Evolutionary conservation across 1,140 invertebrate species (phyloP).

Genomic region (honey bee (Apis mellifera)): Amel_HAv3.1 CM009932.2:9597501-9598000

Average conservation of each 20-base stretch:
- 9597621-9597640: neutral
- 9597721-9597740: slow-evolving; percentile 50
- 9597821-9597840: slow-evolving; percentile 21
- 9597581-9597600: neutral
- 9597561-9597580: slow-evolving; percentile 40
- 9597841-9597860: slow-evolving; percentile 3
- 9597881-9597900: neutral
- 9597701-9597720: neutral
- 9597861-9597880: neutral
- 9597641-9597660: slow-evolving; percentile 34
- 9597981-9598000: too few relatives aligned
- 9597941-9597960: neutral
- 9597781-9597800: slow-evolving; percentile 32
- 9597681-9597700: neutral
- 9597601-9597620: neutral
- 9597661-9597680: slow-evolving; percentile 43
- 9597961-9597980: too few relatives aligned
- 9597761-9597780: slow-evolving; percentile 38
- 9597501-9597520: slow-evolving; percentile 49
- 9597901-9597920: neutral
- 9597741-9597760: slow-evolving; percentile 16
- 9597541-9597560: slow-evolving; percentile 43
- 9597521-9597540: slow-evolving; percentile 33
- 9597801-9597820: slow-evolving; percentile 56
- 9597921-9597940: neutral